phyloP scores from a whole-genome alignment of 2,797 vertebrate genomes.

The Phylloscopus collybita region DNA sequence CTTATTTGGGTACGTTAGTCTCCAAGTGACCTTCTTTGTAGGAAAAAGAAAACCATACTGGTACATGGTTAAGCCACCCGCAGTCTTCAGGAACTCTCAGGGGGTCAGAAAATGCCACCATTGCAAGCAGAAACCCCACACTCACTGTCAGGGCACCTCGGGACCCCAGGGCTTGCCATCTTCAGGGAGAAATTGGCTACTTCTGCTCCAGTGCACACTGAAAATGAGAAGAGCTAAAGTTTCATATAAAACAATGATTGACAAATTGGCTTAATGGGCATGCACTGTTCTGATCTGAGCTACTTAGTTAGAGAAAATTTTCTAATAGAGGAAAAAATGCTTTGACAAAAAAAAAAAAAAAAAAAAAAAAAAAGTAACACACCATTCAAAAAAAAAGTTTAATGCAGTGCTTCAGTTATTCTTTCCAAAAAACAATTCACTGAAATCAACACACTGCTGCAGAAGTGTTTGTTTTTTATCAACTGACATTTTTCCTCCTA shows the following conservation, averaged over 20 bases:
- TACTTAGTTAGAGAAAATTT: not conserved
- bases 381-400: not conserved
- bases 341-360: not conserved
- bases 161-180: not conserved
- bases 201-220: not conserved
- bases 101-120: not conserved
- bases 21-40: not conserved
- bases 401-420: not conserved
- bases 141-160: rapidly evolving
- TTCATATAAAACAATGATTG: not conserved
- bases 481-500: not conserved
- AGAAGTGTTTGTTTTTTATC: not conserved
- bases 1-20: not conserved
- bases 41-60: not conserved
- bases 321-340: not conserved
- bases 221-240: not conserved
- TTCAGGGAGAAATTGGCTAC: not conserved
- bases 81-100: not conserved
- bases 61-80: not conserved
- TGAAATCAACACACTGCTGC: not conserved
- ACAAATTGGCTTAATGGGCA: not conserved
- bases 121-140: not conserved
- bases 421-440: not conserved
- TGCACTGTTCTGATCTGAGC: not conserved
- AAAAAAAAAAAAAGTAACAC: not conserved